Evolutionary conservation across 2,797 vertebrate genomes (phyloP).

Genomic region (Varecia variegata): DNA sequence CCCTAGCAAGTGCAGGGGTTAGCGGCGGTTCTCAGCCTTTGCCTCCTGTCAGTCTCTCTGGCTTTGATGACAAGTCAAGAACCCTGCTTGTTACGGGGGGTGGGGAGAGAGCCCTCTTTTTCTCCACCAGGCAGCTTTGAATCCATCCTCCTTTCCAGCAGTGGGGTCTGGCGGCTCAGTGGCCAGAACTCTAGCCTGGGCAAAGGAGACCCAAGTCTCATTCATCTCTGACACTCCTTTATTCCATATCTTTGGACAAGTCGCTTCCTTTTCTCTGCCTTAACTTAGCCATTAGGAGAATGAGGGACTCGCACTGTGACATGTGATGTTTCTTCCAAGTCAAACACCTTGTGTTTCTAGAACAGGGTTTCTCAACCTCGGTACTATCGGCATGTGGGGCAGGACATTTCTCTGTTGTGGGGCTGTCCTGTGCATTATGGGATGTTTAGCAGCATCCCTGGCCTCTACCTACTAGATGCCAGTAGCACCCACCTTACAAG

Average conservation of each 20-base stretch:
- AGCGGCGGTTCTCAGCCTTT: background rate
- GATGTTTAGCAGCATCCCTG: no score
- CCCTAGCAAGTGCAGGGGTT: background rate
- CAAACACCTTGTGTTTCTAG: background rate
- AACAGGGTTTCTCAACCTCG: background rate
- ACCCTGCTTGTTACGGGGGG: background rate
- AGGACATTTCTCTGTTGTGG: background rate
- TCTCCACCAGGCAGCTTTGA: background rate
- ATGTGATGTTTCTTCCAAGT: background rate
- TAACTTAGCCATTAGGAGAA: background rate
- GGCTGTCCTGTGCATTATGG: fast-evolving
- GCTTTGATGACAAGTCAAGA: background rate
- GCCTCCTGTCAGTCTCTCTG: background rate
- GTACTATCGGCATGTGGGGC: background rate
- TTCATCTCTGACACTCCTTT: no score
- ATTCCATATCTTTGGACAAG: background rate
- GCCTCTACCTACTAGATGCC: background rate
- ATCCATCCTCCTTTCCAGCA: fast-evolving
- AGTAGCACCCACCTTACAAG: fast-evolving
- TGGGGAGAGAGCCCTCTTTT: background rate
- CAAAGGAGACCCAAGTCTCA: background rate
- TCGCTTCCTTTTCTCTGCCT: background rate
- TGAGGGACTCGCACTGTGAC: background rate
- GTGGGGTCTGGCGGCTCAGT: fast-evolving
- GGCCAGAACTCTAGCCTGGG: background rate